Percentiles rank a stretch among this genome's conserved stretches.
Evolutionary conservation across 1,140 invertebrate species (phyloP).

Genomic region (Calliphora vicina): DNA sequence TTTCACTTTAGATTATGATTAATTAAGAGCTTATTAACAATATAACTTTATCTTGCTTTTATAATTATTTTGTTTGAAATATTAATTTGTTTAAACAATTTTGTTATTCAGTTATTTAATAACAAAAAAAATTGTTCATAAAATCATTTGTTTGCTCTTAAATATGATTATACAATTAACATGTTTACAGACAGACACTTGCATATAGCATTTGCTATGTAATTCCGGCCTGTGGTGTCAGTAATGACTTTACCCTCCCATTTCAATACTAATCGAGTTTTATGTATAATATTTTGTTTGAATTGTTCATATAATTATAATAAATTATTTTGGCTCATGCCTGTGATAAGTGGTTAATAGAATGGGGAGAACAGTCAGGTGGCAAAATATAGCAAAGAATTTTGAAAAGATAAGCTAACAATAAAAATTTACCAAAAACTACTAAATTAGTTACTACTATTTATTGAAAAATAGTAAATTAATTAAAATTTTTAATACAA

Average conservation of each 20-base stretch:
- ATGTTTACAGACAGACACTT: neutral
- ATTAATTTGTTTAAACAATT: neutral
- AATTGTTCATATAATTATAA: neutral
- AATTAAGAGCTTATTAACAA: neutral
- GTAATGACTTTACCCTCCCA: neutral
- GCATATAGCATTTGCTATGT: neutral
- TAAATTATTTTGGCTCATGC: neutral
- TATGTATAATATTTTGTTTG: neutral
- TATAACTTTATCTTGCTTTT: too few relatives aligned
- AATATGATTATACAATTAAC: neutral
- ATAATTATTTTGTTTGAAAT: neutral
- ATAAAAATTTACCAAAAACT: too few relatives aligned
- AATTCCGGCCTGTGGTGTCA: neutral
- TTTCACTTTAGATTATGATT: neutral
- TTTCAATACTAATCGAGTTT: neutral
- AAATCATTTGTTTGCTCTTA: neutral
- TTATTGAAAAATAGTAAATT: too few relatives aligned
- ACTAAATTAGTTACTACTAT: too few relatives aligned
- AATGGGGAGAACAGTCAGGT: neutral
- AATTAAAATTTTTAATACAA: too few relatives aligned
- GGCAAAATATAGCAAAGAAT: neutral
- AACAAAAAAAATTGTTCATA: too few relatives aligned
- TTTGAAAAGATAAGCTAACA: neutral
- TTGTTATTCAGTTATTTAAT: too few relatives aligned
- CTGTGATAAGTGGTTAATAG: too few relatives aligned